Evolutionary conservation across 2,888 invertebrate genomes (phyloP).

Genomic region (Parnassius orleans): DNA sequence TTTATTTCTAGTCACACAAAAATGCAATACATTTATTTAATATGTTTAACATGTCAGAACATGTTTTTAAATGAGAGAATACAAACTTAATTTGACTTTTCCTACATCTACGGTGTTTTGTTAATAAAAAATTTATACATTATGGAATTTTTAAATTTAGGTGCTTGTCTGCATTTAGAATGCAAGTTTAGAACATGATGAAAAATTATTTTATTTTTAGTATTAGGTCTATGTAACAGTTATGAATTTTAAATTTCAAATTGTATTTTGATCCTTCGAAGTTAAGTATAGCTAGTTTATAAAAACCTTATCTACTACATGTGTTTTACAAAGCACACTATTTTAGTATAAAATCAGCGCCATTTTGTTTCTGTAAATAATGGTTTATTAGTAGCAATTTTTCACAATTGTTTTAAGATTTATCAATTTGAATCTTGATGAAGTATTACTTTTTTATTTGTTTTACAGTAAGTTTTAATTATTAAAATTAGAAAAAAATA

Average conservation of each 20-base stretch:
- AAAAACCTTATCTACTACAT: background rate
- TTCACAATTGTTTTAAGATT: background rate
- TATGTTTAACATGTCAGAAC: conserved; percentile 8
- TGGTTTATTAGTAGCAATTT: background rate
- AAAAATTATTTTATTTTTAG: background rate
- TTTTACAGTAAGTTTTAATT: conserved; percentile 15
- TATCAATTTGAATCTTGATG: background rate
- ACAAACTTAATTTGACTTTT: conserved; percentile 3
- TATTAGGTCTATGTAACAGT: background rate
- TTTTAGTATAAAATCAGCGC: background rate
- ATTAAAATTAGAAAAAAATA: conserved; percentile 12
- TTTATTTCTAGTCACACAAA: conserved; percentile 25
- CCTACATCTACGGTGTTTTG: background rate
- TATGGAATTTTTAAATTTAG: background rate
- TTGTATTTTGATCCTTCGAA: background rate
- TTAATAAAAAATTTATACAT: background rate
- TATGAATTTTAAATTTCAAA: background rate
- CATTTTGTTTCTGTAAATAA: background rate
- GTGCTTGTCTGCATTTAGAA: background rate
- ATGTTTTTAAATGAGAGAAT: conserved; percentile 11
- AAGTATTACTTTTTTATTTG: conserved; percentile 1
- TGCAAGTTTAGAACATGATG: background rate
- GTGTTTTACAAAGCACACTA: background rate
- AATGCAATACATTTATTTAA: conserved; percentile 11
- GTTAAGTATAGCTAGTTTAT: background rate